Evolutionary conservation across 2,113 vertebrate genomes (phyloP), one percentile per base, ranked within the genome.

Genomic region (Corythoichthys haematopterus): DNA sequence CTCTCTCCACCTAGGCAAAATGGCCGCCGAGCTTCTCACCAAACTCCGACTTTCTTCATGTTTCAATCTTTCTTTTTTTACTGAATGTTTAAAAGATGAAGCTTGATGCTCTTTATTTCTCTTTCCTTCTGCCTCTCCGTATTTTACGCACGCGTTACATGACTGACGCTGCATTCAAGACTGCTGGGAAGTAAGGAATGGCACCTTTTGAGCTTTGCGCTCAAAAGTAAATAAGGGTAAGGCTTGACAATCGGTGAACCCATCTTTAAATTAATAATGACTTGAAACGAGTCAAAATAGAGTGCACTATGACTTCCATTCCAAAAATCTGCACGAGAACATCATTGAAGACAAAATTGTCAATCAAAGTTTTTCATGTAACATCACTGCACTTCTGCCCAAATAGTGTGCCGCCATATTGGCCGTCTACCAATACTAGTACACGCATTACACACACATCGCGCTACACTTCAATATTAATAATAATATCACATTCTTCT

Each of bases 1-100:
- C 76, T 78, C 57, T 74, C 68, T 76, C 61, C 74, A 65, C 72
- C 63, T 66, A 67, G 76, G 64, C 69, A 73, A 70, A 71, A 69
- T 75, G 55, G 71, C 75, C 72, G 76, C 74, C 37, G 64, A 20
- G 61, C 64, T 70, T 66, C 51, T 70, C 66, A 57, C 51, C 20
- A 74, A 66, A 67, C 57, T 74, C 61, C 43, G 56, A 75, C 51
- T 70, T 69, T 75, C 53, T 65, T 51, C 66, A 33, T 65, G 16
- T 40, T 50, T 28, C 14, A 50, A 43, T 45, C 28, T 12, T 53
- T 58, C 13, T 68, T 76, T 37, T 57, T 16, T 65, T 13, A 37
- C 45, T 62, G 40, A 46, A 46, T 62, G 40, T 62, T 62, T 46
- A 2, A 28, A 43, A 11, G 38, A 46, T 46, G 2, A 46, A 28